Evolutionary conservation across 1,140 invertebrate genomes (phyloP).

Genomic region (Epicauta chinensis): DNA sequence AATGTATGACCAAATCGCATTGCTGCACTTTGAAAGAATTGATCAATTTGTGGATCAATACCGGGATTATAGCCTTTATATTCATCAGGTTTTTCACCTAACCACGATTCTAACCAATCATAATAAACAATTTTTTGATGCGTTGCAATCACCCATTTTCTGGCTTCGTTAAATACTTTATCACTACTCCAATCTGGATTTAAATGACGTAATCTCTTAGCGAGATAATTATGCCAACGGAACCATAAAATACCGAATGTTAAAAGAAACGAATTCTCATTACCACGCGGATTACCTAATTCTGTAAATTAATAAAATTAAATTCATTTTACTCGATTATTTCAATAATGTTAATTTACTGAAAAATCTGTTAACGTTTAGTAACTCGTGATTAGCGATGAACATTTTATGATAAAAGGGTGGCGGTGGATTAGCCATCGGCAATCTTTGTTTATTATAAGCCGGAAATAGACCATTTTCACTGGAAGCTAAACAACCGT

Average conservation of each 20-base stretch:
- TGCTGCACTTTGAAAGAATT: slow-evolving; percentile 63
- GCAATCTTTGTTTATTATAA: slow-evolving; percentile 47
- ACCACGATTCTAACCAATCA: slow-evolving; percentile 49
- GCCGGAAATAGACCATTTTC: slow-evolving; percentile 47
- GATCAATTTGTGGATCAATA: slow-evolving; percentile 60
- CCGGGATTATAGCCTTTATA: slow-evolving; percentile 56
- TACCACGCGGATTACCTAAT: slow-evolving; percentile 55
- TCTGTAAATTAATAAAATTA: slow-evolving; percentile 39
- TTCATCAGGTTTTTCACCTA: slow-evolving; percentile 32
- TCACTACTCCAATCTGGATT: slow-evolving; percentile 42
- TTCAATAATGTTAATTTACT: slow-evolving; percentile 40
- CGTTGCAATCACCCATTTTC: slow-evolving; percentile 54
- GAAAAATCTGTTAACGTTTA: slow-evolving; percentile 49
- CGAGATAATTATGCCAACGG: slow-evolving; percentile 57
- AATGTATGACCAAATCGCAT: slow-evolving; percentile 63
- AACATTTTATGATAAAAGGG: slow-evolving; percentile 46
- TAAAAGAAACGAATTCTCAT: slow-evolving; percentile 50
- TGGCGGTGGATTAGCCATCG: slow-evolving; percentile 55
- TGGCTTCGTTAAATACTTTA: slow-evolving; percentile 52
- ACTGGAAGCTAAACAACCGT: slow-evolving; percentile 44
- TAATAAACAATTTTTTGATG: slow-evolving; percentile 50
- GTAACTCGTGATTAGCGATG: slow-evolving; percentile 40
- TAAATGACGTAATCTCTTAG: slow-evolving; percentile 39
- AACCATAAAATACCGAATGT: slow-evolving; percentile 55
- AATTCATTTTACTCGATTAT: too few species aligned